Evolutionary conservation across 2,797 vertebrate genomes (phyloP).

Genomic region (Nasua narica): DNA sequence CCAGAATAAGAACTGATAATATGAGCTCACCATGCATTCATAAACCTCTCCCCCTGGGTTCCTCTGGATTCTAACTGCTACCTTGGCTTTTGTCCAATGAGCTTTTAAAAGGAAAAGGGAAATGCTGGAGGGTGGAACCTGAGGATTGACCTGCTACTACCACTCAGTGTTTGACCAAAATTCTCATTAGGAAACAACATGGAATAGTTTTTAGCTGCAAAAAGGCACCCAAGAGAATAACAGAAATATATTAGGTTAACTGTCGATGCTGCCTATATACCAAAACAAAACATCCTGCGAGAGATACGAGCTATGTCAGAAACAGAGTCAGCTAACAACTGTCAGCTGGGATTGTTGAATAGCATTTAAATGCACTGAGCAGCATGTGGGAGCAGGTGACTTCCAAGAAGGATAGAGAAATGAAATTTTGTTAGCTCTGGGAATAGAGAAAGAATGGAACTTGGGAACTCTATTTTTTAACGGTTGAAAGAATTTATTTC

Average conservation of each 20-base stretch:
- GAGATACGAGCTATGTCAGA: slow-evolving; percentile 42
- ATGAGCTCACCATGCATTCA: slow-evolving; percentile 56
- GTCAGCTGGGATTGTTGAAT: slow-evolving; percentile 55
- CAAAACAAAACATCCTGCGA: slow-evolving; percentile 51
- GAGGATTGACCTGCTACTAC: slow-evolving; percentile 44
- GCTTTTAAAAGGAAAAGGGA: slow-evolving; percentile 46
- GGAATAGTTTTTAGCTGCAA: slow-evolving; percentile 53
- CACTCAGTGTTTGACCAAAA: slow-evolving; percentile 55
- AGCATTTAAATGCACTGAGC: slow-evolving; percentile 29
- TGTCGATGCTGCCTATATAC: neutral
- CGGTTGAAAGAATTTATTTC: neutral
- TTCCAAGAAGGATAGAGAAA: slow-evolving; percentile 25
- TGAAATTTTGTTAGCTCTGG: slow-evolving; percentile 53
- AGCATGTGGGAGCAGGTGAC: slow-evolving; percentile 45
- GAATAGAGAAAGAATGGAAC: neutral
- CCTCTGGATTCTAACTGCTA: slow-evolving; percentile 45
- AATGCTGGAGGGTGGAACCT: slow-evolving; percentile 22
- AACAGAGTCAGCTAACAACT: slow-evolving; percentile 40
- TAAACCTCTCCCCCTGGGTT: slow-evolving; percentile 57
- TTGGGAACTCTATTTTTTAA: neutral
- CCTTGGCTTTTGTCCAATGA: slow-evolving; percentile 54
- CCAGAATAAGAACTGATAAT: slow-evolving; percentile 61
- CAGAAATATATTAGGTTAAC: slow-evolving; percentile 63
- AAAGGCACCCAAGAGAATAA: slow-evolving; percentile 50
- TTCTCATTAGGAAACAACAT: slow-evolving; percentile 66